phyloP scores from a whole-genome alignment of 2,113 vertebrate genomes.

The Vanacampus margaritifer region DNA sequence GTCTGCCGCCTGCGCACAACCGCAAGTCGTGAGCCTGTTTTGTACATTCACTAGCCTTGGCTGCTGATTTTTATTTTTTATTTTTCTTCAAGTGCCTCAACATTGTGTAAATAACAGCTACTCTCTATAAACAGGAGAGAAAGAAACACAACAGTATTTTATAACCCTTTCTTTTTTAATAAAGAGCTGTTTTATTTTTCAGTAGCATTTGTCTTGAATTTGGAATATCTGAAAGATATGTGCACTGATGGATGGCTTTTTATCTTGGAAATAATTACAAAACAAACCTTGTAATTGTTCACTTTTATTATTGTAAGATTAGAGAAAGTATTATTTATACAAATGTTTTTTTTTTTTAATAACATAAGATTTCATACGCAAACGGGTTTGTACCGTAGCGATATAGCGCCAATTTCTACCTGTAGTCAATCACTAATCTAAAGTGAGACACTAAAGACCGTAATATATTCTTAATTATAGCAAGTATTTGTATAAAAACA shows the following conservation, averaged over 20 bases:
- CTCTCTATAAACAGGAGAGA: slow-evolving; percentile 1
- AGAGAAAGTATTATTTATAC: neutral
- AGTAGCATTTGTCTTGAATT: slow-evolving; percentile 1
- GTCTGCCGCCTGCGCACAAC: slow-evolving; percentile 47
- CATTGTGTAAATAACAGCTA: slow-evolving; percentile 24
- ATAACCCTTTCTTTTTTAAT: slow-evolving; percentile 31
- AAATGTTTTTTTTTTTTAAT: neutral
- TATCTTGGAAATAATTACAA: neutral
- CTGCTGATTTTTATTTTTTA: slow-evolving; percentile 20
- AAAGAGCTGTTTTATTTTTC: slow-evolving; percentile 55
- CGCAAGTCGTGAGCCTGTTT: slow-evolving; percentile 42
- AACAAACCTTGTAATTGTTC: neutral
- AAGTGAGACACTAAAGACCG: neutral
- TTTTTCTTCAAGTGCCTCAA: slow-evolving; percentile 24
- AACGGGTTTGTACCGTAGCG: neutral
- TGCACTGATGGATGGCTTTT: neutral
- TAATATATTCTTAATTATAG: neutral
- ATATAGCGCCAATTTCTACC: neutral
- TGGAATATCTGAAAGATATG: neutral
- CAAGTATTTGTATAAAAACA: neutral
- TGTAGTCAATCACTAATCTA: neutral
- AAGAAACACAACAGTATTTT: neutral
- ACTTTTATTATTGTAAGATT: neutral
- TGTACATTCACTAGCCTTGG: slow-evolving; percentile 44
- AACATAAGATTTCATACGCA: neutral